phyloP scores from a whole-genome alignment of 2,113 vertebrate species.

The Oreochromis aureus region DNA sequence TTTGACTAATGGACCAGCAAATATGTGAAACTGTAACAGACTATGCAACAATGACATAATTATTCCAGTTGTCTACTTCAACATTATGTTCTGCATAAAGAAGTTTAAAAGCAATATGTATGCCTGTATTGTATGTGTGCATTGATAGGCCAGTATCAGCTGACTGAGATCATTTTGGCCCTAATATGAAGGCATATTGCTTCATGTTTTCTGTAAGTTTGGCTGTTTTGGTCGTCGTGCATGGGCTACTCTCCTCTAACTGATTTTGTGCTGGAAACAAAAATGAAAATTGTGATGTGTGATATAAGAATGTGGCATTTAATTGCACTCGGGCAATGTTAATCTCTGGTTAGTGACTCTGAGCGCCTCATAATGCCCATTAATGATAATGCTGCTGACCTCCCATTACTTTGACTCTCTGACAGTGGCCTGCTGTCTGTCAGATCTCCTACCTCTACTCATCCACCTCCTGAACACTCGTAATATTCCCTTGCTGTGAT shows the following conservation, averaged over 20 bases:
- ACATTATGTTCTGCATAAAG: background rate
- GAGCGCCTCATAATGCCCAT: background rate
- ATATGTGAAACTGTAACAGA: background rate
- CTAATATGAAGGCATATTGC: accelerated
- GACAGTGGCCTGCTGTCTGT: background rate
- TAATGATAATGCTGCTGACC: background rate
- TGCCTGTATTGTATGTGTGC: background rate
- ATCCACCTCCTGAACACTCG: background rate
- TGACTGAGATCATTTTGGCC: background rate
- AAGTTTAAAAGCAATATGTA: background rate
- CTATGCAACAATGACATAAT: background rate
- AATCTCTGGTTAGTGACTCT: background rate
- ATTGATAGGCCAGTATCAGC: background rate
- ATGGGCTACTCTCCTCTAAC: background rate
- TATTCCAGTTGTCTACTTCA: accelerated
- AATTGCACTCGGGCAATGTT: background rate
- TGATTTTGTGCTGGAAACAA: background rate
- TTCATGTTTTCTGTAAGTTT: background rate
- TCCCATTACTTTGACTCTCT: background rate
- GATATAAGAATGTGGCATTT: background rate
- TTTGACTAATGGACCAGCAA: background rate
- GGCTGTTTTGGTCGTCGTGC: too few species aligned
- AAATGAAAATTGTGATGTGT: background rate
- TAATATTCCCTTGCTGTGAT: background rate
- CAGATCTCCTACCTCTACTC: background rate